phyloP scores from a whole-genome alignment of 2,797 vertebrate genomes.

The Dallia pectoralis region DNA sequence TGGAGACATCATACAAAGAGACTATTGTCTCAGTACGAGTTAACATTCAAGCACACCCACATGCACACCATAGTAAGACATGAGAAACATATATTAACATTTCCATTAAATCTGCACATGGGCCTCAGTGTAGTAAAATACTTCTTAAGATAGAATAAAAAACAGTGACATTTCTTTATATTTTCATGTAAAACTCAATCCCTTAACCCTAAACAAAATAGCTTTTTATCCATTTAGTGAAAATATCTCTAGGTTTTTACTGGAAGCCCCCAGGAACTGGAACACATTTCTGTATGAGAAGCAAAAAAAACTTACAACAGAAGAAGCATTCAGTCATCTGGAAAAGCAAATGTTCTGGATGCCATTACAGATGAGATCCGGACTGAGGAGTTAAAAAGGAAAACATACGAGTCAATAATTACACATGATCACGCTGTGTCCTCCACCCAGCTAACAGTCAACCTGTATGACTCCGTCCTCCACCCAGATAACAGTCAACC shows the following conservation, averaged over 20 bases:
- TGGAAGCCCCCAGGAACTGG: constrained; percentile 66
- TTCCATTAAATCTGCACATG: constrained; percentile 89
- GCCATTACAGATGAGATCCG: constrained; percentile 27
- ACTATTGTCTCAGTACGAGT: constrained; percentile 48
- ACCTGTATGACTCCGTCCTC: constrained; percentile 67
- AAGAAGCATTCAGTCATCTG: constrained; percentile 25
- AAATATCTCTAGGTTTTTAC: constrained; percentile 61
- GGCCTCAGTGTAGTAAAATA: constrained; percentile 79
- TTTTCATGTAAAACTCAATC: constrained; percentile 47
- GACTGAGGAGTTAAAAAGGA: constrained; percentile 35
- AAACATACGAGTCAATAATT: constrained; percentile 29
- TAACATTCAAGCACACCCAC: constrained; percentile 46
- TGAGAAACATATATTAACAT: constrained; percentile 87
- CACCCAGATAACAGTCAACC: background rate
- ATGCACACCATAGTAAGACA: constrained; percentile 59
- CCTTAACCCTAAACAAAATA: constrained; percentile 70
- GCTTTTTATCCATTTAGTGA: constrained; percentile 52
- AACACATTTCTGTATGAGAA: constrained; percentile 67
- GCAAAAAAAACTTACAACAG: constrained; percentile 32
- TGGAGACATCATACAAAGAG: constrained; percentile 36
- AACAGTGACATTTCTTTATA: constrained; percentile 51
- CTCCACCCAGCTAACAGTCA: constrained; percentile 71
- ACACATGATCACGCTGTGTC: too few species aligned
- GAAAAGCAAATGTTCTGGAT: constrained; percentile 46
- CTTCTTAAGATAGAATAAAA: constrained; percentile 59